phyloP scores from a whole-genome alignment of 2,888 invertebrate genomes.

The Antheraea assamensis region DNA sequence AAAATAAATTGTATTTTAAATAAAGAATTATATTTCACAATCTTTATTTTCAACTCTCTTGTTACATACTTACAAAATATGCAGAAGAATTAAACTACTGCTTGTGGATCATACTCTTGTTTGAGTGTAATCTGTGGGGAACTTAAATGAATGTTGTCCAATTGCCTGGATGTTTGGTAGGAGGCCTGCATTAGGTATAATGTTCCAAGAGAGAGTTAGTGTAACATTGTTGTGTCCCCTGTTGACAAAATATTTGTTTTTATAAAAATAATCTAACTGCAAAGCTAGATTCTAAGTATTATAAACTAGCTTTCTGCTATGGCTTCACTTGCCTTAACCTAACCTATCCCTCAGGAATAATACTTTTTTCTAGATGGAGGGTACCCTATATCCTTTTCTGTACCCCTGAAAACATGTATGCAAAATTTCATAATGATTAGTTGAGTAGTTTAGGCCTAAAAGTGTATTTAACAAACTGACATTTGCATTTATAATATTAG shows the following conservation, averaged over 20 bases:
- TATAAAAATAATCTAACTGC: background rate
- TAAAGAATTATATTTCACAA: conserved; percentile 48
- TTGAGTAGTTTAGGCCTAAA: no score
- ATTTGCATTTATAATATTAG: no score
- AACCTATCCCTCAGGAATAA: no score
- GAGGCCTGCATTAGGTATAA: conserved; percentile 98
- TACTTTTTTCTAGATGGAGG: no score
- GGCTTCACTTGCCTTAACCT: no score
- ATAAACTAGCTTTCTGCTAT: no score
- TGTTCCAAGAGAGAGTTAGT: conserved; percentile 97
- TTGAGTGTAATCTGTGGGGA: conserved; percentile 93
- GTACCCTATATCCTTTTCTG: no score
- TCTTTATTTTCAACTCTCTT: conserved; percentile 45
- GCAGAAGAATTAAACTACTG: conserved; percentile 15
- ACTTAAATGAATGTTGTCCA: conserved; percentile 93
- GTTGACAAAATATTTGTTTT: conserved; percentile 56
- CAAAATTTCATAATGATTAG: no score
- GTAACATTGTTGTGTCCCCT: conserved; percentile 97
- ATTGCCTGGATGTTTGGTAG: conserved; percentile 93
- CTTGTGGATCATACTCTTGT: conserved; percentile 72
- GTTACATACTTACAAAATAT: conserved; percentile 27
- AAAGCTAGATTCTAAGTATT: background rate
- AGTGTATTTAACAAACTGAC: no score
- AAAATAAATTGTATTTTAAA: conserved; percentile 43
- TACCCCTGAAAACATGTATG: no score